These are phyloP conservation scores for Leuctra nigra DNA, from an alignment of 2,888 invertebrate species.

Conservation along the genomic window DNA sequence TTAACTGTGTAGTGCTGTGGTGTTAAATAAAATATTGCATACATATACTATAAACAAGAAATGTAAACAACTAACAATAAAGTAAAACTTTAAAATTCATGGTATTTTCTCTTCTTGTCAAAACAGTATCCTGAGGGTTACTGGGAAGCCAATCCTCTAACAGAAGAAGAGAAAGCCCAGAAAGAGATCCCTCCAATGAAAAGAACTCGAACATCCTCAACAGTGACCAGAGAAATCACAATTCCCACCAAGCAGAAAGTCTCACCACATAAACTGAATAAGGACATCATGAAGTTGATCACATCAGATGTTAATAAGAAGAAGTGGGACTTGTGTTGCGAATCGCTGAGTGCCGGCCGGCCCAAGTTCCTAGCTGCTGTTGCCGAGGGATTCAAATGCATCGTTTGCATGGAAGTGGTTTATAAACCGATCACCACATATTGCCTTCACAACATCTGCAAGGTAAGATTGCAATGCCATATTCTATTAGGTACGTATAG, in stretches of 20 bases:
- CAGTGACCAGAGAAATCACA: neutral
- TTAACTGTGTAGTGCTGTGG: too few species aligned
- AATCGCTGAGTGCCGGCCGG: slow-evolving; percentile 45
- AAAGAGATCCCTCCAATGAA: too few species aligned
- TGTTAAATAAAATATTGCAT: too few species aligned
- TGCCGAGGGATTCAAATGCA: slow-evolving; percentile 62
- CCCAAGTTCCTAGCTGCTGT: slow-evolving; percentile 57
- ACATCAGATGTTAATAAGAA: slow-evolving; percentile 57
- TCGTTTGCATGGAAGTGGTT: slow-evolving; percentile 70
- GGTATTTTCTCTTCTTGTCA: too few species aligned
- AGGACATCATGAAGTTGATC: slow-evolving; percentile 42
- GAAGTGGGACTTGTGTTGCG: slow-evolving; percentile 60
- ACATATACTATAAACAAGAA: too few species aligned
- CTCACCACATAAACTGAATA: slow-evolving; percentile 39
- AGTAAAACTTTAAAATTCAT: too few species aligned
- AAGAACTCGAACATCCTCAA: too few species aligned
- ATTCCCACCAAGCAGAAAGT: slow-evolving; percentile 32
- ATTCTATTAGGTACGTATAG: too few species aligned
- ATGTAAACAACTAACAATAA: too few species aligned
- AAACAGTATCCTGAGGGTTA: slow-evolving; percentile 66
- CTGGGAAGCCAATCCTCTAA: slow-evolving; percentile 54
- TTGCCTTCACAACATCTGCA: slow-evolving; percentile 70
- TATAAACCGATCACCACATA: slow-evolving; percentile 63
- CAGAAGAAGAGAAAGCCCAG: slow-evolving; percentile 32
- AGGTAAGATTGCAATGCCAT: slow-evolving; percentile 42